Percentiles rank a stretch among this genome's conserved stretches.
phyloP scores from a whole-genome alignment of 2,888 invertebrate species.

The Dynastes tityus region DNA sequence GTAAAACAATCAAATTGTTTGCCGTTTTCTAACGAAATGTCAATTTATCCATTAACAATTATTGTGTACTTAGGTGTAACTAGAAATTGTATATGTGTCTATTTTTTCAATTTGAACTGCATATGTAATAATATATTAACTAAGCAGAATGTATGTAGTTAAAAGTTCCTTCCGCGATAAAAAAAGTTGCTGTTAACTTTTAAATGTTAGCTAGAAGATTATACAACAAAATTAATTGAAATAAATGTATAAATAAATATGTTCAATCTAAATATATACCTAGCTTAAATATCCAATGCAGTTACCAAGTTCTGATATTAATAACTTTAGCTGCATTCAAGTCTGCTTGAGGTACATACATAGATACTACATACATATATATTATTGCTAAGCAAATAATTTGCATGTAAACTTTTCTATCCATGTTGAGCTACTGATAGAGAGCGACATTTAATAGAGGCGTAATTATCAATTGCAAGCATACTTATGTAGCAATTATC shows the following conservation, averaged over 20 bases:
- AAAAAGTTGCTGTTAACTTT: background rate
- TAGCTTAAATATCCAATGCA: background rate
- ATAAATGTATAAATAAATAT: too few species aligned
- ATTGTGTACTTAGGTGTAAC: conserved; percentile 31
- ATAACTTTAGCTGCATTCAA: conserved; percentile 7
- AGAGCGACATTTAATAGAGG: conserved; percentile 15
- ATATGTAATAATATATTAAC: conserved; percentile 25
- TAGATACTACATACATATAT: conserved; percentile 23
- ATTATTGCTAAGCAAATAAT: conserved; percentile 17
- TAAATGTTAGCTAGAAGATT: too few species aligned
- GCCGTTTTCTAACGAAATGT: conserved; percentile 49
- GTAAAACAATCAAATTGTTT: conserved; percentile 58
- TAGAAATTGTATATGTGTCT: conserved; percentile 44
- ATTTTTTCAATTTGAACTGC: conserved; percentile 32
- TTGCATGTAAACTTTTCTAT: conserved; percentile 22
- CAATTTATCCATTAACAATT: conserved; percentile 44
- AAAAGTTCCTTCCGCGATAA: background rate
- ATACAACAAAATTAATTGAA: too few species aligned
- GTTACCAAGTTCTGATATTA: background rate
- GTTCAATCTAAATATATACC: too few species aligned
- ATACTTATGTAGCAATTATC: too few species aligned
- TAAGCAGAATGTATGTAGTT: conserved; percentile 21
- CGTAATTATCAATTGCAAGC: conserved; percentile 16
- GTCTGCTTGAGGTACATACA: background rate
- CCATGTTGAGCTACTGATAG: conserved; percentile 15